A percentile compares a stretch with the other conserved stretches of the same genome.
Conservation (phyloP, 2,888 invertebrate genomes). For the Arctia plantaginis region DNA sequence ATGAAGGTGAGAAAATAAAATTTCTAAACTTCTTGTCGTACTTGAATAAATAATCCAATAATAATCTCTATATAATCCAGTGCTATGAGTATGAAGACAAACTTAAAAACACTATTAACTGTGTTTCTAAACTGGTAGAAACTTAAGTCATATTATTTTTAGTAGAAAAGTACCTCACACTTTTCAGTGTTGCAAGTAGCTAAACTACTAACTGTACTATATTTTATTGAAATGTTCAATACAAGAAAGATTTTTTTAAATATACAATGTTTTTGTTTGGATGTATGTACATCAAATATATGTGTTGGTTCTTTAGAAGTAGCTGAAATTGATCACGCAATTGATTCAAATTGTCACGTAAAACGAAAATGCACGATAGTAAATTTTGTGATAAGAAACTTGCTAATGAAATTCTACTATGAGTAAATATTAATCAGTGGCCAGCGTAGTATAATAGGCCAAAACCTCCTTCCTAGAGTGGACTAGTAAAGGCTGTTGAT, state of each 20-base stretch:
- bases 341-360: neutral
- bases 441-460: no score
- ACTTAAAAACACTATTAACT: neutral
- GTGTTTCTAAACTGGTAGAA: neutral
- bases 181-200: neutral
- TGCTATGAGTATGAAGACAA: neutral
- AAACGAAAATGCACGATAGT: neutral
- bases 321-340: neutral
- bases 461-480: no score
- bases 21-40: neutral
- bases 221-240: neutral
- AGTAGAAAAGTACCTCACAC: neutral
- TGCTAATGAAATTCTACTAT: no score
- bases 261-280: neutral
- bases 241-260: neutral
- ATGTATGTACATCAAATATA: neutral
- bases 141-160: neutral
- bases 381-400: no score
- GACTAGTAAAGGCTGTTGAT: no score
- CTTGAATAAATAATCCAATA: no score
- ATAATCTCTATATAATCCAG: neutral
- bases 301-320: no score
- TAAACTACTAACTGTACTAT: neutral
- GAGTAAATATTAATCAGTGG: no score
- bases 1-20: constrained; percentile 89